These are phyloP conservation scores for Platichthys flesus DNA, from an alignment of 2,113 vertebrate species.

Conservation along the genomic window DNA sequence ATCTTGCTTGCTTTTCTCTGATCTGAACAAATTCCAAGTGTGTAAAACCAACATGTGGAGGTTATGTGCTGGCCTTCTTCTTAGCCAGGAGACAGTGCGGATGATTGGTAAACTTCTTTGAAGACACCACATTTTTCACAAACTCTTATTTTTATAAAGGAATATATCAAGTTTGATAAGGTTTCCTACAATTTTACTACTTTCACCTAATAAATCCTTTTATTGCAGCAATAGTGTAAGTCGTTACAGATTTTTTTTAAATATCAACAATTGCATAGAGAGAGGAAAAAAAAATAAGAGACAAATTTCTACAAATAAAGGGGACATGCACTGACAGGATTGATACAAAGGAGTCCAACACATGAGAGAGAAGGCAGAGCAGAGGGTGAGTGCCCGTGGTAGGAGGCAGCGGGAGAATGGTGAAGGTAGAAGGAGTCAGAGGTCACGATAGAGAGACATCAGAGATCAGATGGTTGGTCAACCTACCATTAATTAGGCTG, in stretches of 20 bases:
- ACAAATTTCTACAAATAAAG: constrained; percentile 61
- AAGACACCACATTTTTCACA: background rate
- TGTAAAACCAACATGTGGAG: background rate
- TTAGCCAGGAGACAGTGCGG: background rate
- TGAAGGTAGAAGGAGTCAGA: constrained; percentile 56
- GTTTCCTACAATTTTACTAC: background rate
- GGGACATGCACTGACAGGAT: constrained; percentile 79
- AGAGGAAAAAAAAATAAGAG: constrained; percentile 35
- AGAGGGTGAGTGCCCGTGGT: constrained; percentile 39
- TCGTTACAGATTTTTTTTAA: background rate
- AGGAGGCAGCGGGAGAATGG: constrained; percentile 47
- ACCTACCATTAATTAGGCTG: constrained; percentile 99
- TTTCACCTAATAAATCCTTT: background rate
- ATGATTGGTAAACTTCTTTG: background rate
- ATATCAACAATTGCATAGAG: constrained; percentile 15
- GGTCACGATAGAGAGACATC: constrained; percentile 75
- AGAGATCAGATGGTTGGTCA: constrained; percentile 82
- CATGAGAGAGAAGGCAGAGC: constrained; percentile 57
- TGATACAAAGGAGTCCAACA: constrained; percentile 66
- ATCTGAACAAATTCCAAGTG: background rate
- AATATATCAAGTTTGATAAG: background rate
- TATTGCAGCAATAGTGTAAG: background rate
- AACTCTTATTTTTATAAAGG: background rate
- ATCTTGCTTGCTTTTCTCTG: background rate
- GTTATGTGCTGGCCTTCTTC: background rate